Evolutionary conservation across 2,113 vertebrate genomes (phyloP).

Genomic region (Neofelis nebulosa): DNA sequence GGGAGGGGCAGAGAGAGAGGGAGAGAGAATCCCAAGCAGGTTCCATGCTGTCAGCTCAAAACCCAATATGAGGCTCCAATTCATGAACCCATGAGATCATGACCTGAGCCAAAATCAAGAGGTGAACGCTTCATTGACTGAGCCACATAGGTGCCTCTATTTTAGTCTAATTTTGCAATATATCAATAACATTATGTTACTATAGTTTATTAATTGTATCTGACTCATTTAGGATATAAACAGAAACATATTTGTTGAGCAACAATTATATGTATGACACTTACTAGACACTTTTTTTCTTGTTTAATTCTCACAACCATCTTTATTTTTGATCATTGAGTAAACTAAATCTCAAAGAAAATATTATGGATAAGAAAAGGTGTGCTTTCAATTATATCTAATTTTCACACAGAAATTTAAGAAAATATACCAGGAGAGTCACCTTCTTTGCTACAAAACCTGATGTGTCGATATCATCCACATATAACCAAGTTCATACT

Average conservation of each 20-base stretch:
- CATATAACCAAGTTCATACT: not conserved
- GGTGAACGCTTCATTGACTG: no score
- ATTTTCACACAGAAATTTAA: slow-evolving; percentile 29
- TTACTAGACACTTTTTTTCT: not conserved
- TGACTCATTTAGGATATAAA: not conserved
- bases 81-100: no score
- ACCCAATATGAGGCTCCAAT: no score
- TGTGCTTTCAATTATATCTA: slow-evolving; percentile 13
- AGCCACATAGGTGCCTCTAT: not conserved
- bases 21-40: no score
- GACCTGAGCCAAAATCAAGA: no score
- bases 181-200: not conserved
- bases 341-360: slow-evolving; percentile 9
- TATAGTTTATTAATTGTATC: not conserved
- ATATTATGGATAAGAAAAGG: not conserved
- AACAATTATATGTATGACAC: not conserved
- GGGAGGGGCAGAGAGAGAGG: no score
- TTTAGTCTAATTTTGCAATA: not conserved
- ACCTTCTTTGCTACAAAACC: not conserved
- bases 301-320: slow-evolving; percentile 28
- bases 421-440: not conserved
- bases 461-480: not conserved
- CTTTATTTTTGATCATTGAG: slow-evolving; percentile 36
- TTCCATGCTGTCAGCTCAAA: no score
- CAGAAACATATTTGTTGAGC: slow-evolving; percentile 27